Conservation (phyloP, 37 sponge, comb jelly and placozoan genomes). For the Halisarca cf. caerulea region DNA sequence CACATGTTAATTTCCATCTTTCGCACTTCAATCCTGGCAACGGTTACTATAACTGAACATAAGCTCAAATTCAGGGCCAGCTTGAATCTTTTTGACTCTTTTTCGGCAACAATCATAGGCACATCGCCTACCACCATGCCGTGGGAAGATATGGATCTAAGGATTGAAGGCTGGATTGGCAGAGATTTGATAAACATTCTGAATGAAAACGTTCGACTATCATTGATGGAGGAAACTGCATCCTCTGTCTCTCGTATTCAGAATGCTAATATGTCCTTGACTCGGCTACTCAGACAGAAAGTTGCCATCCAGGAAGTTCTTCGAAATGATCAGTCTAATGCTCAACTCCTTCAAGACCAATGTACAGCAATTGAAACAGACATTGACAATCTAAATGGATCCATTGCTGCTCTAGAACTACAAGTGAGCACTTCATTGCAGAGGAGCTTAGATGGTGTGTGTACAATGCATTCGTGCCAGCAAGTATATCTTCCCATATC, state of each 20-base stretch:
- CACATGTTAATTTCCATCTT: not conserved
- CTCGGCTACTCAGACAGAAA: not conserved
- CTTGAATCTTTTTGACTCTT: not conserved
- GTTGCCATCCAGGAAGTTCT: not conserved
- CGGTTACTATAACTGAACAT: not conserved
- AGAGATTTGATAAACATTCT: not conserved
- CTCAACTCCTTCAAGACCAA: not conserved
- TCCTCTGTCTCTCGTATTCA: not conserved
- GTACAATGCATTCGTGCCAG: not conserved
- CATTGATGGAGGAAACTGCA: not conserved
- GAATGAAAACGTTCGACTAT: not conserved
- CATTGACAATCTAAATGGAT: not conserved
- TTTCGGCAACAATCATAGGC: not conserved
- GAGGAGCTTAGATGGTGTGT: not conserved
- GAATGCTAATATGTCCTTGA: not conserved
- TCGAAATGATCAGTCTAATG: not conserved
- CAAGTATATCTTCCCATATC: not conserved
- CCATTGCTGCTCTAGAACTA: not conserved
- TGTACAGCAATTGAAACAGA: not conserved
- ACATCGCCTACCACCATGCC: not conserved
- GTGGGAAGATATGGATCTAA: slow-evolving; percentile 10
- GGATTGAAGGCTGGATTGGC: not conserved
- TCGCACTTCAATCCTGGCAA: not conserved
- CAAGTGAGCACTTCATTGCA: slow-evolving; percentile 11
- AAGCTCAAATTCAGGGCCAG: not conserved